phyloP scores from a whole-genome alignment of 2,113 vertebrate species.

The Carollia perspicillata region DNA sequence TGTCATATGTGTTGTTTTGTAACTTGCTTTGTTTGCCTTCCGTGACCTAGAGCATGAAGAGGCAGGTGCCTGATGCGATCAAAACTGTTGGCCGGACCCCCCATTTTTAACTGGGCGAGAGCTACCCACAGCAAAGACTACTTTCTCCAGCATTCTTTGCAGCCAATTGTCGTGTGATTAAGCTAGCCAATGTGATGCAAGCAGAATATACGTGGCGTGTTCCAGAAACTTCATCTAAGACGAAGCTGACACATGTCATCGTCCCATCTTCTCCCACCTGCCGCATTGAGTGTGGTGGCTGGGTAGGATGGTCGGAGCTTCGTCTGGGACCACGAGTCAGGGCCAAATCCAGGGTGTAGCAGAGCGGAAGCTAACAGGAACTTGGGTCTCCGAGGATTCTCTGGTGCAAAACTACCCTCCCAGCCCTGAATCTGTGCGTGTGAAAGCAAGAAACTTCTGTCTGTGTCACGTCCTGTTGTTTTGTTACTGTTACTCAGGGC shows the following conservation, averaged over 20 bases:
- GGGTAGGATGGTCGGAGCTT: not conserved
- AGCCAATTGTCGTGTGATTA: not conserved
- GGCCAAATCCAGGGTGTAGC: not conserved
- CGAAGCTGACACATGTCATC: not conserved
- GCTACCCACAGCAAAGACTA: not conserved
- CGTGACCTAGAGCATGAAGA: not conserved
- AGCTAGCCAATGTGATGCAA: not conserved
- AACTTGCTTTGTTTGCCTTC: not conserved
- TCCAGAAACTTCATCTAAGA: not conserved
- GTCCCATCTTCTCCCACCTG: not conserved
- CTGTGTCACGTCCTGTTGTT: not conserved
- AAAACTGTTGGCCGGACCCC: not conserved
- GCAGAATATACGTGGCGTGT: not conserved
- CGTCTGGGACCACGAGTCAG: not conserved
- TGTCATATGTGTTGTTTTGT: not conserved
- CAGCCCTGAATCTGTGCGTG: not conserved
- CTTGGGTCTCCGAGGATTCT: not conserved
- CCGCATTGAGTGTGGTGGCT: not conserved
- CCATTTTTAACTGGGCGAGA: not conserved
- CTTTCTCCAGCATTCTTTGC: not conserved
- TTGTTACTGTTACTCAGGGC: not conserved
- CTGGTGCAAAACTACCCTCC: not conserved
- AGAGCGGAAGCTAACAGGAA: not conserved
- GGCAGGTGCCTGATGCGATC: not conserved
- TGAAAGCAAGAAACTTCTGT: not conserved